These are phyloP conservation scores for Elymnias hypermnestra DNA, from an alignment of 1,140 invertebrate species.

Conservation along the genomic window DNA sequence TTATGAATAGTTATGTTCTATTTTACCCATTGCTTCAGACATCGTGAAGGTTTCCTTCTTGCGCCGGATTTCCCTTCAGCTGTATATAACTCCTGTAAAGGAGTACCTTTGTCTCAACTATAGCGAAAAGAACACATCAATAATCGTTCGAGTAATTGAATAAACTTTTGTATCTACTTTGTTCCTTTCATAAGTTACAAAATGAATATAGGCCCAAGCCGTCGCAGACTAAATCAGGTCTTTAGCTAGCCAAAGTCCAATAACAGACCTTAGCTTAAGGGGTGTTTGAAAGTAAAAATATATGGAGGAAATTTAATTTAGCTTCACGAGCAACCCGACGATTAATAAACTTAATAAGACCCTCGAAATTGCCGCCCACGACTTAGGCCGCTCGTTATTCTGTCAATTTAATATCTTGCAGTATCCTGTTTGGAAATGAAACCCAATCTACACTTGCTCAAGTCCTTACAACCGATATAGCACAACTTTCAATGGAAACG, in stretches of 20 bases:
- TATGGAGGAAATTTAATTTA: conserved; percentile 11
- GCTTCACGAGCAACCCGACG: conserved; percentile 5
- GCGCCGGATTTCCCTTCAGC: too few species aligned
- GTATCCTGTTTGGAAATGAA: conserved; percentile 5
- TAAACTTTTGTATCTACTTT: too few species aligned
- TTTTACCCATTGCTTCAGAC: too few species aligned
- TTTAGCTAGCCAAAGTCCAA: background rate
- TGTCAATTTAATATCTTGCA: conserved; percentile 13
- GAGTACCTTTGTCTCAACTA: too few species aligned
- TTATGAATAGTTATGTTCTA: too few species aligned
- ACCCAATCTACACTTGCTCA: background rate
- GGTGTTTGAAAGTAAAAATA: conserved; percentile 1
- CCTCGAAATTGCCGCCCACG: conserved; percentile 8
- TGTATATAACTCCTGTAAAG: too few species aligned
- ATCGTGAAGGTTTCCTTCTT: too few species aligned
- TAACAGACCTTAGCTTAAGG: background rate
- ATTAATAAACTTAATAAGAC: conserved; percentile 16
- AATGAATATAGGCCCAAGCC: background rate
- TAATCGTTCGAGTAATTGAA: too few species aligned
- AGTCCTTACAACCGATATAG: background rate
- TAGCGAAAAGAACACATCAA: too few species aligned
- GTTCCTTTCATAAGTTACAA: too few species aligned
- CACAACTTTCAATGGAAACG: too few species aligned
- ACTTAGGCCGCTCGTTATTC: conserved; percentile 1
- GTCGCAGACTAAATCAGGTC: background rate